Conservation (phyloP, 1,140 invertebrate species). For the Bombus waltoni region DNA sequence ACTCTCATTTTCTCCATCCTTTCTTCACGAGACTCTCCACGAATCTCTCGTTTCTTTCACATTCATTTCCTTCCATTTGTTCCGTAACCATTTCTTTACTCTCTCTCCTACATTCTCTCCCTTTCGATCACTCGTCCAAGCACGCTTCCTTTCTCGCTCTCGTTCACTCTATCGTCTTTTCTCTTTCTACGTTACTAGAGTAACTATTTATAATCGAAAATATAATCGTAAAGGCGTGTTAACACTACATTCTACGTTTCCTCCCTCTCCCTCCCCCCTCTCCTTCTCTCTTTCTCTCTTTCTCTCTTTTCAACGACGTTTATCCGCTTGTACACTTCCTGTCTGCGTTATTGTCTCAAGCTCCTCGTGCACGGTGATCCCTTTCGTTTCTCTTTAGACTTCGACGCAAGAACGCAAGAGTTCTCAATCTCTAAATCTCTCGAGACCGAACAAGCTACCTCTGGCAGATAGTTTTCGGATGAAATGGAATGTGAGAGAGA, state of each 20-base stretch:
- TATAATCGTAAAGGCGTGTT: constrained; percentile 29
- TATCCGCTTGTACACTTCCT: background rate
- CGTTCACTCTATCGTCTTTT: constrained; percentile 45
- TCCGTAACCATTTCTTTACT: constrained; percentile 34
- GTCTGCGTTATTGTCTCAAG: constrained; percentile 5
- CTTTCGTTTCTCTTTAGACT: background rate
- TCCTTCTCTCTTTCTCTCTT: constrained; percentile 29
- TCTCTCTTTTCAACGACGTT: constrained; percentile 17
- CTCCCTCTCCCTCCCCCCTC: constrained; percentile 23
- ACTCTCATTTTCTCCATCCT: constrained; percentile 21
- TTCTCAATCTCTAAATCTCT: background rate
- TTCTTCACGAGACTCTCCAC: background rate
- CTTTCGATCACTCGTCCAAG: constrained; percentile 1
- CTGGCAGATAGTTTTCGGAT: background rate
- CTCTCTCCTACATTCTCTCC: constrained; percentile 29
- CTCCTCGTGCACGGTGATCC: background rate
- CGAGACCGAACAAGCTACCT: background rate
- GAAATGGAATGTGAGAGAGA: constrained; percentile 36
- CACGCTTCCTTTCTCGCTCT: constrained; percentile 23
- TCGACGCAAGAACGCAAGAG: background rate
- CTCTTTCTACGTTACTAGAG: constrained; percentile 46
- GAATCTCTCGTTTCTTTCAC: constrained; percentile 11
- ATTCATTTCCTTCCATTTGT: constrained; percentile 19
- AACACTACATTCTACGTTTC: constrained; percentile 23
- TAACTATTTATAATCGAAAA: constrained; percentile 20